Evolutionary conservation across 2,888 invertebrate genomes (phyloP).

Genomic region (Dromius quadrimaculatus): DNA sequence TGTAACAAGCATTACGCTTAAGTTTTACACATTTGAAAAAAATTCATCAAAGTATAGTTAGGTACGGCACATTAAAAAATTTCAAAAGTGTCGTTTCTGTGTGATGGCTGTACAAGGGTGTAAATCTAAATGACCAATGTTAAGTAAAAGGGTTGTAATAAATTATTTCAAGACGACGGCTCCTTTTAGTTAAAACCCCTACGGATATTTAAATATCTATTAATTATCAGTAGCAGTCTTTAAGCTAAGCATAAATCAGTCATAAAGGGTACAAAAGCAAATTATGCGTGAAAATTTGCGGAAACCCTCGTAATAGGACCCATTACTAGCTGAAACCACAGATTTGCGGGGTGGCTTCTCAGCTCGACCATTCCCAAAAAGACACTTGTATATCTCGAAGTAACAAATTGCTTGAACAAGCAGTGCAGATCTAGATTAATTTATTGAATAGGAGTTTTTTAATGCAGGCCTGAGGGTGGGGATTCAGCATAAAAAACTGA

Average conservation of each 20-base stretch:
- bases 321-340: constrained; percentile 18
- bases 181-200: constrained; percentile 5
- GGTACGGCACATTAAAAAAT: too few relatives aligned
- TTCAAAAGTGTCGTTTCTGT: not conserved
- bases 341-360: not conserved
- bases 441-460: too few relatives aligned
- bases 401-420: too few relatives aligned
- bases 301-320: constrained; percentile 28
- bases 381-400: not conserved
- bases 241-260: constrained; percentile 35
- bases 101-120: constrained; percentile 10
- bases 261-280: constrained; percentile 32
- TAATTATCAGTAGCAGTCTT: constrained; percentile 34
- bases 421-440: too few relatives aligned
- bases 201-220: constrained; percentile 25
- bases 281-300: constrained; percentile 38
- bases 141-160: constrained; percentile 28
- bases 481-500: too few relatives aligned
- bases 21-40: too few relatives aligned
- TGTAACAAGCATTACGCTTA: too few relatives aligned
- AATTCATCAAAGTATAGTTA: constrained; percentile 3
- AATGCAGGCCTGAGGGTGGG: too few relatives aligned
- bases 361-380: too few relatives aligned
- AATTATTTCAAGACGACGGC: constrained; percentile 26
- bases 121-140: constrained; percentile 9